A percentile compares a stretch with the other conserved stretches of the same genome.
Conservation (phyloP, 2,888 invertebrate species). For the Cyrtodaria siliqua region DNA sequence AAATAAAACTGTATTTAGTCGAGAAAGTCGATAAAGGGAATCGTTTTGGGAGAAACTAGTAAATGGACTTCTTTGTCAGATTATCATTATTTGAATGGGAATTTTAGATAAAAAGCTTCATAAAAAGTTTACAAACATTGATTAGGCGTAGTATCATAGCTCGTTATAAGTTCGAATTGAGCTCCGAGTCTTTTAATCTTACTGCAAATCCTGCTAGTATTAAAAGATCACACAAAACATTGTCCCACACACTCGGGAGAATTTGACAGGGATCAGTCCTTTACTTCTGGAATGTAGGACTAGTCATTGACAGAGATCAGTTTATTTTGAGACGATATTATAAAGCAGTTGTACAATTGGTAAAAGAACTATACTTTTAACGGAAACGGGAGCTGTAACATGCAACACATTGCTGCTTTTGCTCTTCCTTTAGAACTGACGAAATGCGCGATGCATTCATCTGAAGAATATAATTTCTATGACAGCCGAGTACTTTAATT, state of each 20-base stretch:
- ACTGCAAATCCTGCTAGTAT: slow-evolving; percentile 26
- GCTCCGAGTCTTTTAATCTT: slow-evolving; percentile 44
- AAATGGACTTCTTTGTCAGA: slow-evolving; percentile 26
- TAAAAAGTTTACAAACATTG: slow-evolving; percentile 50
- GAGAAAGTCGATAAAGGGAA: slow-evolving; percentile 44
- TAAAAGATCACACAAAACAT: slow-evolving; percentile 34
- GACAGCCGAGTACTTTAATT: too few relatives aligned
- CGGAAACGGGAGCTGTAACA: too few relatives aligned
- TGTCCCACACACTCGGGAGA: slow-evolving; percentile 15
- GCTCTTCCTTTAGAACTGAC: too few relatives aligned
- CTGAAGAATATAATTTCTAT: too few relatives aligned
- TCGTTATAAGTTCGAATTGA: slow-evolving; percentile 37
- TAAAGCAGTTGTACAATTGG: too few relatives aligned
- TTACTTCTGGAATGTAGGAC: too few relatives aligned
- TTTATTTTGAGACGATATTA: too few relatives aligned
- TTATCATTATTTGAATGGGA: slow-evolving; percentile 41
- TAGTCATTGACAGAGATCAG: too few relatives aligned
- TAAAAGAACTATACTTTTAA: too few relatives aligned
- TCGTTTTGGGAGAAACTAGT: slow-evolving; percentile 20
- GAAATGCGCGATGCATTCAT: too few relatives aligned
- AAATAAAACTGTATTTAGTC: slow-evolving; percentile 33
- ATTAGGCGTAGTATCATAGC: slow-evolving; percentile 39
- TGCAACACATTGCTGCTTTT: too few relatives aligned
- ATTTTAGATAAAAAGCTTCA: slow-evolving; percentile 38
- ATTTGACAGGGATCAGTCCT: too few relatives aligned